phyloP scores from a whole-genome alignment of 2,888 invertebrate species.

The Cheilosia scutellata region DNA sequence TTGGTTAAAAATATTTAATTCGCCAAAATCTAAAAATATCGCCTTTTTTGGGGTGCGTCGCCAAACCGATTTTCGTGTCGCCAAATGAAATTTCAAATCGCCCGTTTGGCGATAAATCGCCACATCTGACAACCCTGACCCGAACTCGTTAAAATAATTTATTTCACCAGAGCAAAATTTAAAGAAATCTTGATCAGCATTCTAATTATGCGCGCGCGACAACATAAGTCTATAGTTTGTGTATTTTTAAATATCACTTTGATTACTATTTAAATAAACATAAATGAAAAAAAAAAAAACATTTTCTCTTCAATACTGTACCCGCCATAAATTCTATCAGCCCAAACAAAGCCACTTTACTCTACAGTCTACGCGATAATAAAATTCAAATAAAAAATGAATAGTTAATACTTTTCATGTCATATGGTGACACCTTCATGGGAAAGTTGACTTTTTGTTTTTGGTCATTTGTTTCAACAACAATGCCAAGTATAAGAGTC shows the following conservation, averaged over 20 bases:
- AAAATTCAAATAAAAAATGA: slow-evolving; percentile 51
- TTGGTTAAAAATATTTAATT: too few relatives aligned
- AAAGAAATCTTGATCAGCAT: slow-evolving; percentile 16
- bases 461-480: slow-evolving; percentile 35
- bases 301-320: slow-evolving; percentile 24
- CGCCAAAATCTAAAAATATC: too few relatives aligned
- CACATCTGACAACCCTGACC: too few relatives aligned
- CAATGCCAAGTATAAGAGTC: neutral
- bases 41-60: too few relatives aligned
- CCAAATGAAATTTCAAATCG: too few relatives aligned
- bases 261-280: slow-evolving; percentile 35
- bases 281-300: slow-evolving; percentile 16
- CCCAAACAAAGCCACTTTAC: neutral
- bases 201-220: slow-evolving; percentile 12
- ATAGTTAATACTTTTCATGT: slow-evolving; percentile 52
- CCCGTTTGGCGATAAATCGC: too few relatives aligned
- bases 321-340: slow-evolving; percentile 10
- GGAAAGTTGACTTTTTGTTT: slow-evolving; percentile 44
- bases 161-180: neutral
- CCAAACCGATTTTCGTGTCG: too few relatives aligned
- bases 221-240: neutral
- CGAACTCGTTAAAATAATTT: too few relatives aligned
- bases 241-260: slow-evolving; percentile 6
- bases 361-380: slow-evolving; percentile 1
- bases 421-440: slow-evolving; percentile 54